A percentile compares a stretch with the other conserved stretches of the same genome.
Conservation (phyloP, 1,140 invertebrate species). For the Calliopsis andreniformis region DNA sequence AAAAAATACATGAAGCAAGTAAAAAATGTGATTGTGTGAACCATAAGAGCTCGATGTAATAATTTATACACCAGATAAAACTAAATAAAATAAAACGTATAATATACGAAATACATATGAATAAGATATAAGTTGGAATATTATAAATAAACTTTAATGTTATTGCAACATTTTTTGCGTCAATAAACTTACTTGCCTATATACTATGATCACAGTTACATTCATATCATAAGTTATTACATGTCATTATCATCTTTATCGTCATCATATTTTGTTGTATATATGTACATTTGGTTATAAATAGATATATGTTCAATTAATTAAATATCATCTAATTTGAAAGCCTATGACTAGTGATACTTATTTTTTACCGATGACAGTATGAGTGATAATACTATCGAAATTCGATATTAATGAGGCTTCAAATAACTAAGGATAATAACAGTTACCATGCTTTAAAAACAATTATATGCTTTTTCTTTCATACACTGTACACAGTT, state of each 20-base stretch:
- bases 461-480: slow-evolving; percentile 65
- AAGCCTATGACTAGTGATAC: slow-evolving; percentile 77
- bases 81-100: slow-evolving; percentile 39
- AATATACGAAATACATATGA: slow-evolving; percentile 41
- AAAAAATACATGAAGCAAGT: slow-evolving; percentile 75
- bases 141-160: slow-evolving; percentile 57
- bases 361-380: slow-evolving; percentile 51
- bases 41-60: slow-evolving; percentile 53
- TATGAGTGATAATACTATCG: slow-evolving; percentile 64
- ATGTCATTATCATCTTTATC: slow-evolving; percentile 59
- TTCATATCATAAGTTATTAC: slow-evolving; percentile 72
- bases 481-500: slow-evolving; percentile 77
- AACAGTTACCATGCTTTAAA: slow-evolving; percentile 57
- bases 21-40: slow-evolving; percentile 71
- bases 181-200: slow-evolving; percentile 77
- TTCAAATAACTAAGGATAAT: slow-evolving; percentile 46
- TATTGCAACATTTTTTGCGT: slow-evolving; percentile 51
- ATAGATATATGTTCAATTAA: slow-evolving; percentile 72
- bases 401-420: slow-evolving; percentile 60
- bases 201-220: slow-evolving; percentile 81
- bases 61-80: slow-evolving; percentile 57
- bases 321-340: slow-evolving; percentile 79
- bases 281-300: slow-evolving; percentile 78
- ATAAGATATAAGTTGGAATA: slow-evolving; percentile 58
- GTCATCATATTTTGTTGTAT: slow-evolving; percentile 68